phyloP scores from a whole-genome alignment of 2,797 vertebrate species.

The Pseudotriccus pelzelni region DNA sequence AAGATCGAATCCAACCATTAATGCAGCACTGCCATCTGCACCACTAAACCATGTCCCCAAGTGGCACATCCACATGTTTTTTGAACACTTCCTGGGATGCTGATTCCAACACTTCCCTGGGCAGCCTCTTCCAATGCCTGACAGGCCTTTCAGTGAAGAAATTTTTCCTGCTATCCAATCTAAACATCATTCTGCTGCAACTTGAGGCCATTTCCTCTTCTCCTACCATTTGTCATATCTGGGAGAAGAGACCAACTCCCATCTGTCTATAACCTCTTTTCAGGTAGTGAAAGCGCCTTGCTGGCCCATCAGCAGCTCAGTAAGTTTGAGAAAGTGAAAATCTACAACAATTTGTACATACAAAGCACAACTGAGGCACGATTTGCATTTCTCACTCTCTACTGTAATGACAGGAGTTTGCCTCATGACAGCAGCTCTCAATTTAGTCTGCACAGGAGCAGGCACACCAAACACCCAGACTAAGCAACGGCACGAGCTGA shows the following conservation, averaged over 20 bases:
- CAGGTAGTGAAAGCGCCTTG: not conserved
- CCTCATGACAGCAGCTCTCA: not conserved
- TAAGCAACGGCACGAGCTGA: not conserved
- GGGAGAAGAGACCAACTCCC: not conserved
- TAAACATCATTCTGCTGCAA: not conserved
- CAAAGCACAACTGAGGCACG: not conserved
- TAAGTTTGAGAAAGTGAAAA: not conserved
- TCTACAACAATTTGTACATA: not conserved
- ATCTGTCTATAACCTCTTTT: not conserved
- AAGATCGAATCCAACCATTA: not conserved
- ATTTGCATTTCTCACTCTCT: not conserved
- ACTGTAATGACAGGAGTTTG: not conserved
- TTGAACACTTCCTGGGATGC: not conserved
- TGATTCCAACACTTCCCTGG: not conserved
- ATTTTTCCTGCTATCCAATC: not conserved
- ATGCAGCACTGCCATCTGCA: not conserved
- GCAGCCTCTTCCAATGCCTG: not conserved
- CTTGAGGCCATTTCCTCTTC: not conserved
- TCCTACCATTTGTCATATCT: not conserved
- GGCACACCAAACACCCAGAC: not conserved
- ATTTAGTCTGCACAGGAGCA: not conserved
- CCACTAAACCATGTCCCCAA: not conserved
- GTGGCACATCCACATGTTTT: not conserved
- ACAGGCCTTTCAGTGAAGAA: not conserved
- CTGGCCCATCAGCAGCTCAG: not conserved